phyloP scores from a whole-genome alignment of 2,888 invertebrate species.

The Euzophera pinguis region DNA sequence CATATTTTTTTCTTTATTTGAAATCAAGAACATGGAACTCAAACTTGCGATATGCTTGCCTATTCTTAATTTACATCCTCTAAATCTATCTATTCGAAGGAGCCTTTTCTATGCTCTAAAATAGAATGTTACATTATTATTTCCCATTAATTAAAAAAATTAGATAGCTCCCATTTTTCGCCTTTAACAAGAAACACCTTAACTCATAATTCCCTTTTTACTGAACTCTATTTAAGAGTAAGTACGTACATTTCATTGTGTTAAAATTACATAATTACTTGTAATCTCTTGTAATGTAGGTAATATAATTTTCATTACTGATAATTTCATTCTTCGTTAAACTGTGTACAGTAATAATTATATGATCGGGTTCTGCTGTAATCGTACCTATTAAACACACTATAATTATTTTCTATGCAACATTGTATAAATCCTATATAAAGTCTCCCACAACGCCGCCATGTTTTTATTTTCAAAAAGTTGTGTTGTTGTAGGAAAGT shows the following conservation, averaged over 20 bases:
- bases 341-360: not conserved
- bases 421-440: not conserved
- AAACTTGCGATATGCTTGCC: too few relatives aligned
- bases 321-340: conserved; percentile 1
- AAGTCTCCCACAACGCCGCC: not conserved
- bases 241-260: not conserved
- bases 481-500: not conserved
- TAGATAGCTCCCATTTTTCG: too few relatives aligned
- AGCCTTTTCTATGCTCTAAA: too few relatives aligned
- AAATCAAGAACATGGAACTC: too few relatives aligned
- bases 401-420: not conserved
- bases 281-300: not conserved
- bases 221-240: not conserved
- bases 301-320: not conserved
- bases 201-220: not conserved
- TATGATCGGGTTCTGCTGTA: not conserved
- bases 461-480: not conserved
- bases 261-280: not conserved
- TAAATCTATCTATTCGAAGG: too few relatives aligned
- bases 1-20: too few relatives aligned
- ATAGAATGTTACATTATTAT: too few relatives aligned
- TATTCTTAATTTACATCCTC: too few relatives aligned
- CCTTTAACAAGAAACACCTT: too few relatives aligned
- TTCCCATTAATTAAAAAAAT: too few relatives aligned
- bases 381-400: not conserved